Percentiles rank a stretch among this genome's conserved stretches.
phyloP scores from a whole-genome alignment of 2,888 invertebrate species.

The Harpalus rufipes region DNA sequence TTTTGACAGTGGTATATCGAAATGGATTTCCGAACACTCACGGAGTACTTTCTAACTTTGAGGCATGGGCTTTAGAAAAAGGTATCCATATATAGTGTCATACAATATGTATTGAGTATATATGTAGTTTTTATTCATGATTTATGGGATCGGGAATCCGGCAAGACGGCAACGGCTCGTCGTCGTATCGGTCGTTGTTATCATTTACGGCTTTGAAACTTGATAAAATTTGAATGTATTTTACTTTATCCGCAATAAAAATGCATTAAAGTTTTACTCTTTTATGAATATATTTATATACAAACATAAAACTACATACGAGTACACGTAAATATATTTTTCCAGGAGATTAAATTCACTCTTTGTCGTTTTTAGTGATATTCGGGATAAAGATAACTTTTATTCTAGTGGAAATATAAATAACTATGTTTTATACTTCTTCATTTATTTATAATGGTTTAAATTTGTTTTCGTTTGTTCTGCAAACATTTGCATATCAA shows the following conservation, averaged over 20 bases:
- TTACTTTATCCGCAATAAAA: slow-evolving; percentile 59
- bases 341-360: slow-evolving; percentile 1
- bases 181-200: slow-evolving; percentile 10
- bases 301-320: slow-evolving; percentile 12
- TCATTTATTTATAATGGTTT: background rate
- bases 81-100: slow-evolving; percentile 65
- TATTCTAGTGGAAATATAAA: too few species aligned
- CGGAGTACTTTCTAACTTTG: slow-evolving; percentile 63
- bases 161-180: background rate
- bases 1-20: slow-evolving; percentile 62
- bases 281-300: slow-evolving; percentile 54
- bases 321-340: slow-evolving; percentile 23
- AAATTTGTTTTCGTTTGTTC: too few species aligned
- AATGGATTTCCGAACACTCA: slow-evolving; percentile 61
- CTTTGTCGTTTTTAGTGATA: too few species aligned
- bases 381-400: too few species aligned
- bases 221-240: slow-evolving; percentile 61
- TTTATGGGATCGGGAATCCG: slow-evolving; percentile 31
- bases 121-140: slow-evolving; percentile 65
- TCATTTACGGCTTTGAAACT: slow-evolving; percentile 60
- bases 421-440: too few species aligned
- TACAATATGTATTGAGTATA: slow-evolving; percentile 64
- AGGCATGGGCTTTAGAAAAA: slow-evolving; percentile 63
- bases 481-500: too few species aligned
- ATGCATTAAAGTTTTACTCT: slow-evolving; percentile 58